Conservation (phyloP, 2,888 invertebrate genomes). For the Liopterus haemorrhoidalis region DNA sequence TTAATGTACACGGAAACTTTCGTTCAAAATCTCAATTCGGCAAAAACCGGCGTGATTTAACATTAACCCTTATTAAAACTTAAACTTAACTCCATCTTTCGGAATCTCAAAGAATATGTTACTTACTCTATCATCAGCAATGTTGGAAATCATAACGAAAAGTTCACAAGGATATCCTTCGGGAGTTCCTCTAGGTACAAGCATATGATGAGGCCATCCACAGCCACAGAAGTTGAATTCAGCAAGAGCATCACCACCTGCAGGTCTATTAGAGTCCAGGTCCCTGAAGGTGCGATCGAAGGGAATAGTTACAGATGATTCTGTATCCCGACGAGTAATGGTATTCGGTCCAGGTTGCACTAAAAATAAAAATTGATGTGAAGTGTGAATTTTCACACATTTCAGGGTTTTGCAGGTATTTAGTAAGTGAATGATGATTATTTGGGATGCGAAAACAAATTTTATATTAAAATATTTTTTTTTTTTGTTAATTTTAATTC, state of each 20-base stretch:
- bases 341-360: constrained; percentile 64
- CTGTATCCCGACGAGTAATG: constrained; percentile 58
- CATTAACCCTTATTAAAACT: too few species aligned
- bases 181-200: constrained; percentile 64
- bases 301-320: constrained; percentile 77
- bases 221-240: constrained; percentile 81
- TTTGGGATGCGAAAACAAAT: too few species aligned
- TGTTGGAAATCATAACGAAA: constrained; percentile 74
- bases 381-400: too few species aligned
- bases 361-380: constrained; percentile 42
- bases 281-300: constrained; percentile 75
- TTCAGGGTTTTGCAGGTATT: too few species aligned
- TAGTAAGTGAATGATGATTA: too few species aligned
- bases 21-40: too few species aligned
- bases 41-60: too few species aligned
- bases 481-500: too few species aligned
- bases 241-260: constrained; percentile 47
- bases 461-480: too few species aligned
- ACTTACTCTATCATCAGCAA: constrained; percentile 58
- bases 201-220: constrained; percentile 81
- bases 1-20: too few species aligned
- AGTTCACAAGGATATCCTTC: constrained; percentile 63
- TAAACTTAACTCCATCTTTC: too few species aligned
- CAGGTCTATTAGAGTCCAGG: constrained; percentile 55
- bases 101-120: too few species aligned